These are phyloP conservation scores for Scaptomyza polygonia DNA, from an alignment of 2,888 invertebrate genomes.

Conservation along the genomic window DNA sequence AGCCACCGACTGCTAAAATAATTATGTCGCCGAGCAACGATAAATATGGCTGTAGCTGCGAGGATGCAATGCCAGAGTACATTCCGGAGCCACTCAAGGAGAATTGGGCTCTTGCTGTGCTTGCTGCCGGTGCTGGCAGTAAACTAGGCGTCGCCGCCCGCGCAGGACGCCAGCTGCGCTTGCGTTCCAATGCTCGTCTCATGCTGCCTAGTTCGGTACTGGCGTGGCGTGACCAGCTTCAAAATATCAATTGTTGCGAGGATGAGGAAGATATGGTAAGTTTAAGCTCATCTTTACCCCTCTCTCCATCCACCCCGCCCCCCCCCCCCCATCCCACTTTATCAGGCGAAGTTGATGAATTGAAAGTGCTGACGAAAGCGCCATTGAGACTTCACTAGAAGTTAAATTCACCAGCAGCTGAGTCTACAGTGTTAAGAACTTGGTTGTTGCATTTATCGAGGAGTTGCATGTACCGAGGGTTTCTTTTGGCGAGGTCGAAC, in stretches of 20 bases:
- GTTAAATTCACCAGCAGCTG: too few species aligned
- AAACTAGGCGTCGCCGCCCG: slow-evolving; percentile 56
- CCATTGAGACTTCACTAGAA: too few species aligned
- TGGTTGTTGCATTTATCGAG: too few species aligned
- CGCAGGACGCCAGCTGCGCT: slow-evolving; percentile 61
- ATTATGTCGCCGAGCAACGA: slow-evolving; percentile 45
- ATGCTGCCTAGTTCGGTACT: slow-evolving; percentile 78
- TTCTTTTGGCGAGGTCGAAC: too few species aligned
- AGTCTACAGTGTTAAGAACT: too few species aligned
- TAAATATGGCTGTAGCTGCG: slow-evolving; percentile 69
- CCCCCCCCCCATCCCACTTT: too few species aligned
- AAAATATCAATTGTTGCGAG: slow-evolving; percentile 81
- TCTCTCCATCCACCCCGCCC: too few species aligned
- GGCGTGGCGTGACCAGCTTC: slow-evolving; percentile 83
- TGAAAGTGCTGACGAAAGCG: too few species aligned
- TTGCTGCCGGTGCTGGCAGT: slow-evolving; percentile 55
- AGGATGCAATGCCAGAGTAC: slow-evolving; percentile 26
- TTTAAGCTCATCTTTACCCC: slow-evolving; percentile 23
- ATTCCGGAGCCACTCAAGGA: slow-evolving; percentile 58
- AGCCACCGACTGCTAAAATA: slow-evolving; percentile 1
- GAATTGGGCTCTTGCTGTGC: slow-evolving; percentile 64
- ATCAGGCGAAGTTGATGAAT: too few species aligned
- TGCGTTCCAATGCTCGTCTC: slow-evolving; percentile 56
- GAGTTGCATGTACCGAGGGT: too few species aligned
- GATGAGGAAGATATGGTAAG: slow-evolving; percentile 85